Conservation (phyloP, 1,140 invertebrate species). For the Piezodorus guildinii region DNA sequence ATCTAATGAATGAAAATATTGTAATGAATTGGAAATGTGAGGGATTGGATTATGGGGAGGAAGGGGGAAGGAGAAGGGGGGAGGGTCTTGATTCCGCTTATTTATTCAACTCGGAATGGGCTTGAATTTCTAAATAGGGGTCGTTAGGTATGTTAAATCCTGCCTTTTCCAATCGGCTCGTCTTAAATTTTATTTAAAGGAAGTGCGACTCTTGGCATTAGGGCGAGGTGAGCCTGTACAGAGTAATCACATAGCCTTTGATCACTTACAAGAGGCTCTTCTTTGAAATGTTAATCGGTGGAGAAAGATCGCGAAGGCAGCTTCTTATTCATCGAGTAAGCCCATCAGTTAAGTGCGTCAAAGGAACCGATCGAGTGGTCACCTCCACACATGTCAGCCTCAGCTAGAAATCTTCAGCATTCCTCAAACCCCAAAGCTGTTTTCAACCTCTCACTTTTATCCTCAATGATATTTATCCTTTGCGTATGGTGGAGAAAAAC, state of each 20-base stretch:
- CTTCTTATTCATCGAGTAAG: conserved; percentile 6
- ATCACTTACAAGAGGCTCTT: background rate
- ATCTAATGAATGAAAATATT: conserved; percentile 16
- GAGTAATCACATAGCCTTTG: conserved; percentile 11
- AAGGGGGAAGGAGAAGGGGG: background rate
- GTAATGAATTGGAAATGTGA: conserved; percentile 16
- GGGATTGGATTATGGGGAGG: conserved; percentile 11
- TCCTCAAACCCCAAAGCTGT: no score
- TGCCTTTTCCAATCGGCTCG: conserved; percentile 7
- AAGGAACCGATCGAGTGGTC: no score
- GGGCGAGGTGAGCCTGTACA: background rate
- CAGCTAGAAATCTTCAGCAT: no score
- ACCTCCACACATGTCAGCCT: no score
- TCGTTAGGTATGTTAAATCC: conserved; percentile 15
- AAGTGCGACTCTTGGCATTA: conserved; percentile 10
- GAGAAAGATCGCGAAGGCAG: background rate
- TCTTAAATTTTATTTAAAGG: conserved; percentile 14
- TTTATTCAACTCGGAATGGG: conserved; percentile 10
- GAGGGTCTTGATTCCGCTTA: conserved; percentile 9
- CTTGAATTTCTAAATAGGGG: conserved; percentile 13
- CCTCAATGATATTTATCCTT: no score
- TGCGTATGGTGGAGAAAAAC: no score
- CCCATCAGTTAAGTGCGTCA: no score
- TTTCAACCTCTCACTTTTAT: no score
- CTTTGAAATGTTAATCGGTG: conserved; percentile 10